phyloP scores from a whole-genome alignment of 1,140 invertebrate species.

The Drosophila auraria region DNA sequence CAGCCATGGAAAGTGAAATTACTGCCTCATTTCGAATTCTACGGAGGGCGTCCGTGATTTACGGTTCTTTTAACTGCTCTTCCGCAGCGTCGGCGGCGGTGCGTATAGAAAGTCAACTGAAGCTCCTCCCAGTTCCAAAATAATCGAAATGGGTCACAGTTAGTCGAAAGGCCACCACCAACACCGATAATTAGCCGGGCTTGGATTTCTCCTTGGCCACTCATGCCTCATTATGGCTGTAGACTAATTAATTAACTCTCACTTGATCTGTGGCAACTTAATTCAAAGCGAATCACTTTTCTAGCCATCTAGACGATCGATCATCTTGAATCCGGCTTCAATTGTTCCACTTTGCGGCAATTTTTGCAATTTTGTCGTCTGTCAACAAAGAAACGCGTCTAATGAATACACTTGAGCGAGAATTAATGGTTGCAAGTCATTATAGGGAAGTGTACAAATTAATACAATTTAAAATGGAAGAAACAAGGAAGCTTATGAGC shows the following conservation, averaged over 20 bases:
- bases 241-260: slow-evolving; percentile 79
- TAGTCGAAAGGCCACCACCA: slow-evolving; percentile 15
- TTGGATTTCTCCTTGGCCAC: slow-evolving; percentile 56
- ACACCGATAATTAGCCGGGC: slow-evolving; percentile 20
- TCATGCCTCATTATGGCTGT: slow-evolving; percentile 58
- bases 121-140: slow-evolving; percentile 17
- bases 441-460: too few relatives aligned
- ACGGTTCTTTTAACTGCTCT: slow-evolving; percentile 72
- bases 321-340: slow-evolving; percentile 70
- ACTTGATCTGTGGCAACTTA: slow-evolving; percentile 59
- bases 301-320: slow-evolving; percentile 26
- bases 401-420: neutral
- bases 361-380: slow-evolving; percentile 51
- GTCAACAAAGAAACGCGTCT: slow-evolving; percentile 18
- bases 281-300: slow-evolving; percentile 50
- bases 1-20: slow-evolving; percentile 70
- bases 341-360: slow-evolving; percentile 74
- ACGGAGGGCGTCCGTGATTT: slow-evolving; percentile 51
- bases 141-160: slow-evolving; percentile 57
- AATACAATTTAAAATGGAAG: too few relatives aligned
- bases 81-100: slow-evolving; percentile 29
- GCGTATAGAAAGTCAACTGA: slow-evolving; percentile 58
- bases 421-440: slow-evolving; percentile 1
- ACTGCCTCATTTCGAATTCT: slow-evolving; percentile 59
- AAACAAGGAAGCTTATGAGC: neutral